Conservation (phyloP, 2,113 vertebrate genomes). For the Mus pahari region DNA sequence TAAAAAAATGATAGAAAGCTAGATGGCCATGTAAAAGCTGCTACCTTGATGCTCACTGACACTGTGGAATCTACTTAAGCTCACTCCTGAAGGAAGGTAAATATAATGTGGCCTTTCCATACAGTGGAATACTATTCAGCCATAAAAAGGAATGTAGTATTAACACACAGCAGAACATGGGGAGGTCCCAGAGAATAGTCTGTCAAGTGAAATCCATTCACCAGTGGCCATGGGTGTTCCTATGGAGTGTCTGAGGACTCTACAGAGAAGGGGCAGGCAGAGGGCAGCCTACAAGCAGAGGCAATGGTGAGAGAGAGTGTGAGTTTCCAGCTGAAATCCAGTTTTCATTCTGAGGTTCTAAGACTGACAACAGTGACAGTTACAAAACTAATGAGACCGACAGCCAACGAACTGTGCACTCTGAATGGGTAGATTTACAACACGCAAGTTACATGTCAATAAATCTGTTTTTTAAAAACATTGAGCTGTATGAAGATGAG, state of each 20-base stretch:
- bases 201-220: not conserved
- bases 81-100: no score
- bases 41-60: not conserved
- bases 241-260: not conserved
- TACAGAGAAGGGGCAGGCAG: not conserved
- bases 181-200: not conserved
- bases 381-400: no score
- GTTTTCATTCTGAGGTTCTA: not conserved
- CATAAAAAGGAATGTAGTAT: not conserved
- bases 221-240: not conserved
- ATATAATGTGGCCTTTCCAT: not conserved
- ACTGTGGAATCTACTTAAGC: not conserved
- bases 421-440: not conserved
- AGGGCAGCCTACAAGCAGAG: no score
- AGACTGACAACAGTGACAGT: not conserved
- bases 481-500: not conserved
- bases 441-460: not conserved
- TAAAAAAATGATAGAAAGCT: no score
- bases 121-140: not conserved
- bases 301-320: not conserved
- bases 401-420: not conserved
- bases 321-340: no score
- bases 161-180: fast-evolving
- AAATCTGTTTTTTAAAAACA: not conserved
- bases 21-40: not conserved